Conservation (phyloP, 2,113 vertebrate species). For the Sturnus vulgaris region DNA sequence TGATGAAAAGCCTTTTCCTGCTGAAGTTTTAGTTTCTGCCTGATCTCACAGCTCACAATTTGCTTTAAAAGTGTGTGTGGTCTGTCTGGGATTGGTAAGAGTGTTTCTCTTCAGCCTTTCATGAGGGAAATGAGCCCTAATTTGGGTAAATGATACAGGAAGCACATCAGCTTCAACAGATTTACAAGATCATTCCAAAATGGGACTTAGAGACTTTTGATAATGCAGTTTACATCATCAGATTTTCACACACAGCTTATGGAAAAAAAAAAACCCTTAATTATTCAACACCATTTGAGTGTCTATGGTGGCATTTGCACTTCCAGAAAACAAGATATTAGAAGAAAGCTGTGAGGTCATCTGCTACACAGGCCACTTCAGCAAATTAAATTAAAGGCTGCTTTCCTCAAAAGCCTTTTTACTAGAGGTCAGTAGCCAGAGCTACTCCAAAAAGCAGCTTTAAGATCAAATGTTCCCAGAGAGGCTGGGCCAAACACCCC, state of each 20-base stretch:
- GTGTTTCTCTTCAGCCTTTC: background rate
- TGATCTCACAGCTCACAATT: background rate
- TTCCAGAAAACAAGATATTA: background rate
- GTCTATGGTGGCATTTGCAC: background rate
- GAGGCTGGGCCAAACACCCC: background rate
- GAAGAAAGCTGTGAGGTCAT: background rate
- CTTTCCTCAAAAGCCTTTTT: background rate
- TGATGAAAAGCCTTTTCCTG: background rate
- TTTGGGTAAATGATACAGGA: background rate
- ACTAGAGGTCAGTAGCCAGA: background rate
- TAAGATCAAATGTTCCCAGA: background rate
- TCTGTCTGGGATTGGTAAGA: background rate
- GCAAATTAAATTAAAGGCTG: background rate
- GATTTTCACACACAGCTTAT: background rate
- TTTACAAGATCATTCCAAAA: background rate
- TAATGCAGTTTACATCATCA: background rate
- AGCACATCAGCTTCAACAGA: background rate
- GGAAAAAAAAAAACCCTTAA: background rate
- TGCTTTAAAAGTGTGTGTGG: background rate
- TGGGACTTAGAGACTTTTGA: background rate
- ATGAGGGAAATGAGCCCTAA: background rate
- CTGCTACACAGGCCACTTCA: background rate
- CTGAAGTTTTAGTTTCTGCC: background rate
- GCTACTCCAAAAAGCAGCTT: background rate
- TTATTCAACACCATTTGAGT: background rate